Conservation (phyloP, 2,797 vertebrate species). For the Galago senegalensis region DNA sequence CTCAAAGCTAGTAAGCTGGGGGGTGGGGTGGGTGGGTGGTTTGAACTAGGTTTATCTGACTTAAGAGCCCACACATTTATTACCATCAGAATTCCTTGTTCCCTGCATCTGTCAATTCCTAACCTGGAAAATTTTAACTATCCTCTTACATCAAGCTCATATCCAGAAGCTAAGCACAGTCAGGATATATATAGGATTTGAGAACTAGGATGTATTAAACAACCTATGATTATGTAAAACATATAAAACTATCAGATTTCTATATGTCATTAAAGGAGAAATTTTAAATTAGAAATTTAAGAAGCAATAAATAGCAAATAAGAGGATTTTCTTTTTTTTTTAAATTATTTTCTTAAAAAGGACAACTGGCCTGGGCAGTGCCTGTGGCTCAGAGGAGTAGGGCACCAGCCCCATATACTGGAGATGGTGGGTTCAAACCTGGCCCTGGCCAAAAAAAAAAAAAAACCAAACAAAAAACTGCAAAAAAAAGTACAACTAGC, state of each 20-base stretch:
- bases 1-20: background rate
- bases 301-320: slow-evolving; percentile 47
- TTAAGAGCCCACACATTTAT: background rate
- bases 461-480: too few relatives aligned
- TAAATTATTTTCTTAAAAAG: slow-evolving; percentile 48
- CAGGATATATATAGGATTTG: slow-evolving; percentile 24
- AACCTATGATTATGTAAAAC: background rate
- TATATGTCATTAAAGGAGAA: slow-evolving; percentile 49
- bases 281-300: slow-evolving; percentile 50
- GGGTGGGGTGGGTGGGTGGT: background rate
- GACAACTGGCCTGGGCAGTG: background rate
- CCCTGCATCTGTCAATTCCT: slow-evolving; percentile 2
- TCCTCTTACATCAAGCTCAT: slow-evolving; percentile 28
- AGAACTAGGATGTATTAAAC: slow-evolving; percentile 32
- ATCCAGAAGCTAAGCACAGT: slow-evolving; percentile 48
- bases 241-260: slow-evolving; percentile 23
- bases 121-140: slow-evolving; percentile 52
- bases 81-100: slow-evolving; percentile 41
- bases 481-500: slow-evolving; percentile 40
- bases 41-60: background rate
- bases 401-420: too few relatives aligned
- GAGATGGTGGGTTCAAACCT: too few relatives aligned
- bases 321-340: background rate
- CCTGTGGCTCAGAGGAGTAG: too few relatives aligned
- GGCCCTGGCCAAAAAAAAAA: too few relatives aligned